Base-by-base conservation (phyloP, 2,113 vertebrate species). In the Pygathrix nemaeus region DNA sequence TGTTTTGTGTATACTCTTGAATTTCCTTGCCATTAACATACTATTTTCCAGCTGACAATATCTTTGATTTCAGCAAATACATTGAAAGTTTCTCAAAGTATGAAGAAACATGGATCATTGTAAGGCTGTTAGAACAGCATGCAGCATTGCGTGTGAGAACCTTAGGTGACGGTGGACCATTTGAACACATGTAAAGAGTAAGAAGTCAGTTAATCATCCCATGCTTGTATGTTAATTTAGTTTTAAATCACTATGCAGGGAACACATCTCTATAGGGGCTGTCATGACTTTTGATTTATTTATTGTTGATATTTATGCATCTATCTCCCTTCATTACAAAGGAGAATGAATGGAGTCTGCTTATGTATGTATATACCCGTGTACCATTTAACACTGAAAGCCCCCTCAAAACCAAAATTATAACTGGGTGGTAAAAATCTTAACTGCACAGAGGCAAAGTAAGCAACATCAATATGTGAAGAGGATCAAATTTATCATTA, bases 1-100 rank as follows among this genome's bases (percentile, higher is more conserved):
- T 87, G 7, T 88, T 80, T 90, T 68, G 16, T 90, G 90, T 78
- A 79, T 96, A 68, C 25, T 50, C 21, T 95, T 76, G 64, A 92
- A 70, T 83, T 13, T 30, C 82, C 64, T 76, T 88, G 8, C 25
- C 61, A 89, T 73, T 61, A 73, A 43, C 23, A 83, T 57, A 40
- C 73, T 55, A 8, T 68, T 64, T 70, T 85, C 76, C 40, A 68
- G 40, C 30, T 68, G 32, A 50, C 1, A 6, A n/a, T 90, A 18
- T n/a, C 8, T 66, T 81, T 88, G 68, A 84, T 72, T 95, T 84
- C 70, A 50, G 57, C 5, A 92, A 88, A 80, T 68, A 45, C 66
- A 55, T 27, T 90, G 66, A 66, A 96, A 78, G 10, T 88, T 88
- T 72, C 76, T 38, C 43, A 21, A 66, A 57, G 6, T 79, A 6